These are phyloP conservation scores for Oreonectes daqikongensis DNA, from an alignment of 2,797 vertebrate genomes.

Conservation along the genomic window DNA sequence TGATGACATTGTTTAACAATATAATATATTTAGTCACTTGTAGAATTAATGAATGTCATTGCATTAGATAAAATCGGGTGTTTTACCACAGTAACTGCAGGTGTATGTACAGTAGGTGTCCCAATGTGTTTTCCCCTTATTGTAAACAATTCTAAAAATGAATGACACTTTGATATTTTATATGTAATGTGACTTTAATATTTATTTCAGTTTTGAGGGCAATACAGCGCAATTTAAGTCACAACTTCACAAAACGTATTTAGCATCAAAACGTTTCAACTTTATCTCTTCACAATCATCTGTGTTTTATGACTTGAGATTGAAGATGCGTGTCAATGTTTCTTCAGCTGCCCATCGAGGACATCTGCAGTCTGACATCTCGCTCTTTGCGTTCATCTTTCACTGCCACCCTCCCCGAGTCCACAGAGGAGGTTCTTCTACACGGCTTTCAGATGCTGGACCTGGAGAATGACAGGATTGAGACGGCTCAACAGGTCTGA, in stretches of 20 bases:
- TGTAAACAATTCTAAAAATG: no score
- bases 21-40: no score
- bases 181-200: no score
- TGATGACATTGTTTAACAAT: no score
- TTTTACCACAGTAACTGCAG: no score
- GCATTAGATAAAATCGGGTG: no score
- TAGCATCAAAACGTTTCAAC: no score
- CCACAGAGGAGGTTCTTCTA: constrained; percentile 88
- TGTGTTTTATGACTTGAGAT: background rate
- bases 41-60: no score
- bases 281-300: background rate
- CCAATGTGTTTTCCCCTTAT: no score
- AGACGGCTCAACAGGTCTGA: constrained; percentile 93
- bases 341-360: constrained; percentile 91
- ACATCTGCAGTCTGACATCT: constrained; percentile 87
- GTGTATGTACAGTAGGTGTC: no score
- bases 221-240: background rate
- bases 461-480: constrained; percentile 88
- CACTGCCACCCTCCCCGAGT: constrained; percentile 83
- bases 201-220: background rate
- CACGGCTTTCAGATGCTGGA: constrained; percentile 87
- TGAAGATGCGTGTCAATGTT: background rate
- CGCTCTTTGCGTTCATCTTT: constrained; percentile 79
- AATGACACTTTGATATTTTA: no score
- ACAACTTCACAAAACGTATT: background rate